Conservation (phyloP, 2,797 vertebrate species). For the Podarcis lilfordi region DNA sequence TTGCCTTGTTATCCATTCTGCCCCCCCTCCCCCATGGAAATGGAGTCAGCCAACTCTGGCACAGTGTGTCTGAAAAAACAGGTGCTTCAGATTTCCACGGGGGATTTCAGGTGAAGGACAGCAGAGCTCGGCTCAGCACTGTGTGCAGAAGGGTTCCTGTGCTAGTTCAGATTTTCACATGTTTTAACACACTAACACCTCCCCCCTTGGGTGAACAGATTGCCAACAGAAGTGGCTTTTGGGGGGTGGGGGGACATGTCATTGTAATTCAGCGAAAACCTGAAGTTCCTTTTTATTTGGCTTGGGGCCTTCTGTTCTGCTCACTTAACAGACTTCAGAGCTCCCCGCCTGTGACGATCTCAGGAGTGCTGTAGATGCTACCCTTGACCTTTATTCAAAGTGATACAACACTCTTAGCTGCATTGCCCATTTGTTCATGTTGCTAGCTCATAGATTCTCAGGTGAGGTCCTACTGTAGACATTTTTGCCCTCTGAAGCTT, state of each 20-base stretch:
- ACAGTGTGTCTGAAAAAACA: background rate
- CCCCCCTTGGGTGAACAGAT: conserved; percentile 7
- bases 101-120: conserved; percentile 11
- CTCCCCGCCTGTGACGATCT: background rate
- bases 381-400: background rate
- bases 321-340: accelerated
- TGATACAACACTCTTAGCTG: background rate
- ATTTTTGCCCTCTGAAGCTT: background rate
- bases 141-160: background rate
- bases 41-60: background rate
- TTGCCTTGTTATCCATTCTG: conserved; percentile 2
- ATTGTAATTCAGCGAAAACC: conserved; percentile 23
- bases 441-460: background rate
- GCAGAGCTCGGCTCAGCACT: background rate
- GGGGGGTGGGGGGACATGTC: background rate
- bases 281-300: background rate
- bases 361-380: background rate
- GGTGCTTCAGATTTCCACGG: conserved; percentile 34
- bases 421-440: background rate
- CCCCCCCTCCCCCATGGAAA: conserved; percentile 24
- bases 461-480: background rate
- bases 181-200: background rate
- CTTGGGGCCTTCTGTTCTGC: accelerated
- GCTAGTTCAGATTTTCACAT: background rate
- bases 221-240: conserved; percentile 1